Conservation (phyloP, 53 echinoderm and acorn worm genomes). For the Glandiceps talaboti region DNA sequence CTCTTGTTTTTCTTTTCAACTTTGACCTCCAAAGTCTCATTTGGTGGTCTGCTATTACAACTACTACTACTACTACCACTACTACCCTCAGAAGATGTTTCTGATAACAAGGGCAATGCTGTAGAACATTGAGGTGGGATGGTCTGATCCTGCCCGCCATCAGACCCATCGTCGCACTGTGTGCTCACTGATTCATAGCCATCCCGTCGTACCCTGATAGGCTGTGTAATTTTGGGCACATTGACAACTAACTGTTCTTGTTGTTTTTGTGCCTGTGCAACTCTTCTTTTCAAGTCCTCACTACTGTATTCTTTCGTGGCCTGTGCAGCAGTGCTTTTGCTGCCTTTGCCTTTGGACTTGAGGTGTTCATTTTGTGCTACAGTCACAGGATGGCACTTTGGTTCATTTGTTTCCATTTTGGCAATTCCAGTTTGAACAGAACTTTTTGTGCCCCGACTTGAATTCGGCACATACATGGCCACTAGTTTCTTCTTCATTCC, state of each 20-base stretch:
- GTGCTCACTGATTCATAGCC: neutral
- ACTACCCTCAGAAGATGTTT: neutral
- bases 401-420: constrained; percentile 66
- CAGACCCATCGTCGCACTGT: neutral
- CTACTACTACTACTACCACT: no score
- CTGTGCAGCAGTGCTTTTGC: neutral
- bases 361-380: neutral
- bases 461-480: constrained; percentile 80
- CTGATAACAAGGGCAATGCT: neutral
- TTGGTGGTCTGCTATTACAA: neutral
- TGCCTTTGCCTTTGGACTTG: neutral
- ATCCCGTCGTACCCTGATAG: neutral
- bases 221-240: neutral
- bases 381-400: constrained; percentile 39
- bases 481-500: constrained; percentile 86
- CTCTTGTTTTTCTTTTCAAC: constrained; percentile 33
- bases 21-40: neutral
- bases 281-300: neutral
- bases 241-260: neutral
- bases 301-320: neutral
- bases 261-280: neutral
- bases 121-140: neutral
- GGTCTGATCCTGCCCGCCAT: neutral
- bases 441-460: constrained; percentile 61
- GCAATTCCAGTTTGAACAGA: constrained; percentile 87